phyloP scores from a whole-genome alignment of 1,140 invertebrate genomes.

The Neotoxoptera formosana region DNA sequence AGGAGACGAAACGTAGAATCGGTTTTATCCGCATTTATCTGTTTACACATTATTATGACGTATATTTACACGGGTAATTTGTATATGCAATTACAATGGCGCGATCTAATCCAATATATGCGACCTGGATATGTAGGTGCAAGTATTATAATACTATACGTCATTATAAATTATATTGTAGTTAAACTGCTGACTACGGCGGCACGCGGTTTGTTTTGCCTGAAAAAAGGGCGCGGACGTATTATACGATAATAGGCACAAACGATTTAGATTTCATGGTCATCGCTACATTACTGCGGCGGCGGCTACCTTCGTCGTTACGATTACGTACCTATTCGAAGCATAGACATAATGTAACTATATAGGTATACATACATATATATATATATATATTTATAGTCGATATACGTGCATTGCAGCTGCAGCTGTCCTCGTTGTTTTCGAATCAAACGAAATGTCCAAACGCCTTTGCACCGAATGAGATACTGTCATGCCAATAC shows the following conservation, averaged over 20 bases:
- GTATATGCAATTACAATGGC: neutral
- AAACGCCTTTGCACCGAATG: neutral
- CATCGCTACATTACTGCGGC: neutral
- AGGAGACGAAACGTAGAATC: neutral
- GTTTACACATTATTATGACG: too few species aligned
- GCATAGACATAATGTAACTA: neutral
- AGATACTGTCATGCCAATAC: neutral
- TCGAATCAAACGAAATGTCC: neutral
- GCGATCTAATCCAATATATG: neutral
- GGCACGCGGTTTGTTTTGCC: neutral
- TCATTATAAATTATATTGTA: too few species aligned
- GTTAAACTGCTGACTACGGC: neutral
- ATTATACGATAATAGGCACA: neutral
- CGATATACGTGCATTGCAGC: neutral
- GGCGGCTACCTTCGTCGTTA: neutral
- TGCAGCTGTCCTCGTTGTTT: neutral
- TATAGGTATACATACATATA: neutral
- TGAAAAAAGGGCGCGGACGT: constrained; percentile 30
- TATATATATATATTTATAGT: too few species aligned
- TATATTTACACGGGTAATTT: neutral
- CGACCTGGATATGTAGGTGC: neutral
- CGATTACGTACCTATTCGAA: neutral
- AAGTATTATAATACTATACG: too few species aligned
- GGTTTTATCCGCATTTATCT: too few species aligned
- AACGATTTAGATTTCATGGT: constrained; percentile 21